Percentiles rank a stretch among this genome's conserved stretches.
These are phyloP conservation scores for Lanius collurio DNA, from an alignment of 2,113 vertebrate genomes.

Conservation along the genomic window DNA sequence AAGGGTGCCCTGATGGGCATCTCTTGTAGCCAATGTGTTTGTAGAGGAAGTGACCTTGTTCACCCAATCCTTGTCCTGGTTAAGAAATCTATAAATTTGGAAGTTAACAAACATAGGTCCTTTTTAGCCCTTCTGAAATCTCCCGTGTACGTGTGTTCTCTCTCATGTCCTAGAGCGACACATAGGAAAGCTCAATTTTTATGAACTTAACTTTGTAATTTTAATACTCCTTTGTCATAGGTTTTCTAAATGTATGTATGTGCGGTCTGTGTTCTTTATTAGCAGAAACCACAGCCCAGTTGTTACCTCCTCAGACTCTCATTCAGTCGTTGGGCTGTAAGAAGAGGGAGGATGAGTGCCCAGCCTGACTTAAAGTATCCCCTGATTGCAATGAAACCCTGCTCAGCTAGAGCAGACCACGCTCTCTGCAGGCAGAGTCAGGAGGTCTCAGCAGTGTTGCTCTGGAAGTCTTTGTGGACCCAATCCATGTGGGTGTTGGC, in stretches of 20 bases:
- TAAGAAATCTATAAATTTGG: too few relatives aligned
- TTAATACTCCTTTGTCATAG: background rate
- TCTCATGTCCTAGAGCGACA: too few relatives aligned
- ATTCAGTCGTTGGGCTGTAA: background rate
- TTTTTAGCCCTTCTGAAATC: too few relatives aligned
- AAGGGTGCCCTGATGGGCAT: too few relatives aligned
- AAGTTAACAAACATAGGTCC: too few relatives aligned
- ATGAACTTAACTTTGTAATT: background rate
- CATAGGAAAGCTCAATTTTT: background rate
- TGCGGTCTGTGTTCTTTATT: background rate
- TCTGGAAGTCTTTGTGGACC: background rate
- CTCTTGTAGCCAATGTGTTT: too few relatives aligned
- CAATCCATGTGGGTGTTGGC: background rate
- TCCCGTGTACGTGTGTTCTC: too few relatives aligned
- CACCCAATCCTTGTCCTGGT: too few relatives aligned
- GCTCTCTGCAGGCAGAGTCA: background rate
- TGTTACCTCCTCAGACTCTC: background rate
- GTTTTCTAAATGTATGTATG: background rate
- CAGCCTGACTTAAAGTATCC: background rate
- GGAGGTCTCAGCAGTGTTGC: background rate
- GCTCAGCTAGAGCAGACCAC: background rate
- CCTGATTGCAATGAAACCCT: background rate
- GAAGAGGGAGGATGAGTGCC: background rate
- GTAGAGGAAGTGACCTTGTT: too few relatives aligned
- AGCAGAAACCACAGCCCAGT: background rate